phyloP scores from a whole-genome alignment of 2,888 invertebrate genomes.

The Acrobeloides nanus region DNA sequence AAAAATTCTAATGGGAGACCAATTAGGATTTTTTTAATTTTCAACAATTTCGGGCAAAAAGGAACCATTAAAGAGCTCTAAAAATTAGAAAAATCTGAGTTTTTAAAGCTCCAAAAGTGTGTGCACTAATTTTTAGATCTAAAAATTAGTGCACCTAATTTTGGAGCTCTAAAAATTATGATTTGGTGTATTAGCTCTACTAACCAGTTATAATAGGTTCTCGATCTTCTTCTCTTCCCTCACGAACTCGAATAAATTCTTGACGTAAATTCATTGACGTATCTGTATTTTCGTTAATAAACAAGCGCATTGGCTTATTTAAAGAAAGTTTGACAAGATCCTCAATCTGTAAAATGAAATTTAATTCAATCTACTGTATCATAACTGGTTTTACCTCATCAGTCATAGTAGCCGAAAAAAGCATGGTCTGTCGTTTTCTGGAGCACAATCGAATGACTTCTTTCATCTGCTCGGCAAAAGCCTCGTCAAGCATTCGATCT shows the following conservation, averaged over 20 bases:
- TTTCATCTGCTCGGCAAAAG: constrained; percentile 97
- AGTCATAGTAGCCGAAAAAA: constrained; percentile 99
- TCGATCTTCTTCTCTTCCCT: constrained; percentile 70
- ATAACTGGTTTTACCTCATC: constrained; percentile 67
- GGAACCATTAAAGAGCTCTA: too few species aligned
- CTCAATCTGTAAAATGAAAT: constrained; percentile 59
- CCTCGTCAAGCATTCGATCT: constrained; percentile 87
- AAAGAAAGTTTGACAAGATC: constrained; percentile 87
- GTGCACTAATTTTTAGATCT: too few species aligned
- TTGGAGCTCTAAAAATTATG: too few species aligned
- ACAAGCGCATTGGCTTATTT: constrained; percentile 82
- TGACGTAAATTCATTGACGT: constrained; percentile 86
- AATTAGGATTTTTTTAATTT: too few species aligned
- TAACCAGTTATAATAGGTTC: constrained; percentile 67
- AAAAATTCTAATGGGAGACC: too few species aligned
- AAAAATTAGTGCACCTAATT: too few species aligned
- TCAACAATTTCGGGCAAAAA: too few species aligned
- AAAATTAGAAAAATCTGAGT: too few species aligned
- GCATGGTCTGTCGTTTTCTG: constrained; percentile 81
- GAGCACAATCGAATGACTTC: constrained; percentile 89
- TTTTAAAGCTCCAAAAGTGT: too few species aligned
- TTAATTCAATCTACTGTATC: not conserved
- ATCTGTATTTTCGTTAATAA: constrained; percentile 89
- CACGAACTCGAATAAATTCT: constrained; percentile 71
- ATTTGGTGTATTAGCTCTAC: too few species aligned